Percentiles rank a stretch among this genome's conserved stretches.
Evolutionary conservation across 2,888 invertebrate species (phyloP).

Genomic region (Drosophila demipolita): DNA sequence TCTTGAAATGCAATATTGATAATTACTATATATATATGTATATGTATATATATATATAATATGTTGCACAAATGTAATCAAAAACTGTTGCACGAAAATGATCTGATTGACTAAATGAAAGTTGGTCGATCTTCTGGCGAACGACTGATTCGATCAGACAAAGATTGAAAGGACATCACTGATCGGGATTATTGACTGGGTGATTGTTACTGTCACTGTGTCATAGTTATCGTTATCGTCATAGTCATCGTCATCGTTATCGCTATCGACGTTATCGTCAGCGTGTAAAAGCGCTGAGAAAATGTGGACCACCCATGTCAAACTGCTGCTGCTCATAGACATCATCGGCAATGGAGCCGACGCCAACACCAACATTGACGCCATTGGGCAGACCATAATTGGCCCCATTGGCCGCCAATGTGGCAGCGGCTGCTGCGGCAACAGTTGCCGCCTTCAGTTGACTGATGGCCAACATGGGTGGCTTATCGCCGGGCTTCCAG

Average conservation of each 20-base stretch:
- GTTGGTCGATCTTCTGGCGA: background rate
- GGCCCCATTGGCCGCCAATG: slow-evolving; percentile 49
- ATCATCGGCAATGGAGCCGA: slow-evolving; percentile 66
- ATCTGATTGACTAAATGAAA: background rate
- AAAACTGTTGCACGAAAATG: background rate
- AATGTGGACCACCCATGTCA: slow-evolving; percentile 84
- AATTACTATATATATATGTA: background rate
- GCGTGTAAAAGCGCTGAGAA: slow-evolving; percentile 84
- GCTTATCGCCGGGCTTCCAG: slow-evolving; percentile 84
- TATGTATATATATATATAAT: background rate
- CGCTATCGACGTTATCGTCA: slow-evolving; percentile 30
- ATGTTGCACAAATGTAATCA: no score
- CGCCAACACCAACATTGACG: slow-evolving; percentile 40
- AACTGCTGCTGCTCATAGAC: slow-evolving; percentile 82
- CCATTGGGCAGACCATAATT: slow-evolving; percentile 50
- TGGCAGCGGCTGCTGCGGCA: slow-evolving; percentile 55
- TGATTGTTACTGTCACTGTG: slow-evolving; percentile 7
- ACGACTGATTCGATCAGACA: background rate
- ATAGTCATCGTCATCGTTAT: slow-evolving; percentile 13
- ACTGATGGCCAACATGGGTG: slow-evolving; percentile 81
- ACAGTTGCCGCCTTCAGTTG: slow-evolving; percentile 75
- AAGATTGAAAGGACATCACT: slow-evolving; percentile 1
- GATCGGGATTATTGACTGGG: background rate
- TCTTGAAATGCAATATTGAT: background rate
- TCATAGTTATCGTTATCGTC: background rate